Evolutionary conservation across 2,113 vertebrate genomes (phyloP).

Genomic region (Hemicordylus capensis): DNA sequence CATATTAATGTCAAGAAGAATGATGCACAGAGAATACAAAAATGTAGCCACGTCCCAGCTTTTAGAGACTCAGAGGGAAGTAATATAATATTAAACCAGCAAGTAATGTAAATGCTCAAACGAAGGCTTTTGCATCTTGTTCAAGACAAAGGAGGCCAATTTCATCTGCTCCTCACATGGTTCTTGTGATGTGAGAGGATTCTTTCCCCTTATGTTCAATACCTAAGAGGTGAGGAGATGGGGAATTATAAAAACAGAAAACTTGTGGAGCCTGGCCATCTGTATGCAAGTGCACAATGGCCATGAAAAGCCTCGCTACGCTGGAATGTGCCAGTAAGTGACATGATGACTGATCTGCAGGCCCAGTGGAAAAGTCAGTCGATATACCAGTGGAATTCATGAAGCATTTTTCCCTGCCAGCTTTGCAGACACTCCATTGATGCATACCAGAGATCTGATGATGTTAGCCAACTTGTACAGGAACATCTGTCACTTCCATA

Average conservation of each 20-base stretch:
- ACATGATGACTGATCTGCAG: background rate
- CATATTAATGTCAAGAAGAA: conserved; percentile 48
- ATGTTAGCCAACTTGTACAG: background rate
- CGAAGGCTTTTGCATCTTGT: background rate
- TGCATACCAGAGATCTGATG: background rate
- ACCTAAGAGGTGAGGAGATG: background rate
- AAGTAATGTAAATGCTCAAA: background rate
- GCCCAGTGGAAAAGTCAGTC: conserved; percentile 27
- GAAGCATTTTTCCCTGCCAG: conserved; percentile 18
- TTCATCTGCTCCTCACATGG: background rate
- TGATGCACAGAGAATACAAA: conserved; percentile 24
- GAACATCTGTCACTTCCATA: conserved; percentile 28
- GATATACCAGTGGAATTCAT: conserved; percentile 23
- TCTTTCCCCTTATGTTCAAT: conserved; percentile 13
- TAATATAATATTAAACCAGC: conserved; percentile 17
- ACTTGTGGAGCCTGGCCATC: accelerated
- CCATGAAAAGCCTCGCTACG: background rate
- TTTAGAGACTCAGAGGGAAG: background rate
- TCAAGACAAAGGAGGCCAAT: background rate
- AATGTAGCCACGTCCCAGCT: conserved; percentile 15
- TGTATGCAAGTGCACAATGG: background rate
- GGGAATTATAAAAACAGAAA: background rate
- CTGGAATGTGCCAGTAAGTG: conserved; percentile 5
- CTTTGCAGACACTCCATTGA: accelerated
- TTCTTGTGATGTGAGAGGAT: background rate